Conservation (phyloP, 2,113 vertebrate genomes). For the Albula goreensis region DNA sequence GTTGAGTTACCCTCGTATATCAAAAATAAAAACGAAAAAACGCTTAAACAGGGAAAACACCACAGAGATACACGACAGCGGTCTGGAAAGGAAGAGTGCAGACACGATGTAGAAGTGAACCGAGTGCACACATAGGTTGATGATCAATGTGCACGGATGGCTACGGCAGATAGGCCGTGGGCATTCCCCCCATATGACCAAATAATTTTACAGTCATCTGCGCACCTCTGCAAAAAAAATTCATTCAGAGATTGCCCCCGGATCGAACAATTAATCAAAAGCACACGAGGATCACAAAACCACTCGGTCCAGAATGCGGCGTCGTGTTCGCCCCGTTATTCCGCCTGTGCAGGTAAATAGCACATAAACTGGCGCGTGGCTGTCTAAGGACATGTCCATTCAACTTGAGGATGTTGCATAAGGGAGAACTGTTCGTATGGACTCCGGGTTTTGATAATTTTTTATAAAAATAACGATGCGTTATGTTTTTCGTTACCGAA, state of each 20-base stretch:
- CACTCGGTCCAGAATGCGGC: background rate
- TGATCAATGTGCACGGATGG: background rate
- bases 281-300: background rate
- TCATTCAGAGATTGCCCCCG: background rate
- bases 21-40: background rate
- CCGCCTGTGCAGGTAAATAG: background rate
- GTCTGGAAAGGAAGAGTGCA: background rate
- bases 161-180: background rate
- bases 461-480: background rate
- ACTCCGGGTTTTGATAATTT: background rate
- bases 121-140: background rate
- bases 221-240: background rate
- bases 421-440: background rate
- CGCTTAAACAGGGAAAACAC: background rate
- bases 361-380: background rate
- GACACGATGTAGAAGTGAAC: background rate
- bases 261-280: background rate
- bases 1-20: background rate
- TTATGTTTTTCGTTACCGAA: background rate
- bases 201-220: background rate
- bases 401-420: slow-evolving; percentile 4
- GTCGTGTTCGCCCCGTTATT: background rate
- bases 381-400: background rate
- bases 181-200: background rate
- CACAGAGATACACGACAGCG: background rate